Evolutionary conservation across 1,140 invertebrate genomes (phyloP), one percentile per base, ranked within the genome.

Genomic region (Aradophagus sp.): DNA sequence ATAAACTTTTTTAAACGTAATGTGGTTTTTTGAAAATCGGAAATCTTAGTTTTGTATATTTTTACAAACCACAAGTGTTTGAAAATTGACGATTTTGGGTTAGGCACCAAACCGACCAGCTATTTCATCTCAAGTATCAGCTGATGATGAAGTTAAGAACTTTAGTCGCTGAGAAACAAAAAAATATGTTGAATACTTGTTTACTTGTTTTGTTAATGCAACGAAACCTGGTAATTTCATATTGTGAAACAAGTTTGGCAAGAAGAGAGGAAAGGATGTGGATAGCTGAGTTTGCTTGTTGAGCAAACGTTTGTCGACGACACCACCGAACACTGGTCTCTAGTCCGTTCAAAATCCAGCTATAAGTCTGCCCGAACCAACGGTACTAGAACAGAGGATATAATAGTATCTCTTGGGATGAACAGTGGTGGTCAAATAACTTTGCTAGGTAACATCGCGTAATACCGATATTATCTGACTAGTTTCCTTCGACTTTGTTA

Each of bases 271-370:
- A 67, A 74, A 36, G 56, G 36, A 35, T 35, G 15, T 56, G 58
- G 65, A 13, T 75, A 79, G 79, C 78, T 66, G 78, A 83, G 83
- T 84, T 84, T 85, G 83, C 85, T 86, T 86, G 82, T 78, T 77
- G 79, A 82, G 83, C 78, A 86, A 86, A 86, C 84, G 84, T 86
- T 86, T 85, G 84, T 80, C 81, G 80, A 84, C 84, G 84, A 86
- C 82, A 85, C 83, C 83, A 79, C 80, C 75, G 84, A 82, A 86
- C 84, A 84, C 81, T 83, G 84, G 81, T 83, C 82, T 77, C 80
- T 82, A 74, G 77, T 76, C 80, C 77, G 79, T 76, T 77, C 70
- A 62, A 76, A 76, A 76, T 73, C 76, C 80, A 66, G 76, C 76
- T 80, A 77, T 80, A 79, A 79, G 80, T 81, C 83, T 83, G 82